Evolutionary conservation across 2,888 invertebrate genomes (phyloP), one percentile per base, ranked within the genome.

Genomic region (Sepioteuthis lessoniana): DNA sequence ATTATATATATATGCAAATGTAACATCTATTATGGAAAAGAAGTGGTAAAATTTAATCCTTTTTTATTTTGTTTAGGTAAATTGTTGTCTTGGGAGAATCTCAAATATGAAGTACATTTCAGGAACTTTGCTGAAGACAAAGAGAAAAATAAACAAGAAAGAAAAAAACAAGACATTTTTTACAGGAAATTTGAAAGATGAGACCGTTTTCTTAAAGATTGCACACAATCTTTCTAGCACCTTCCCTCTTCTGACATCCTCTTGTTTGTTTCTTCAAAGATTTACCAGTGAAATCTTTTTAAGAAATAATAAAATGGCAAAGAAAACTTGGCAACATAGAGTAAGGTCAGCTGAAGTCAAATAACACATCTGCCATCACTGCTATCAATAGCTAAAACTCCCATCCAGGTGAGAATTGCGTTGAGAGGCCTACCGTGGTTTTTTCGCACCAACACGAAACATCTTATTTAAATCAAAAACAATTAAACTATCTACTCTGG

Each of bases 381-480:
- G 1, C n/a, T 76, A 76, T 76, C 76, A 76, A 76, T 76, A n/a
- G n/a, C 13, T 76, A n/a, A 5, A 16, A 35, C n/a, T 76, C n/a
- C 0, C n/a, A 76, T 76, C 76, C 76, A n/a, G n/a, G 76, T n/a
- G n/a, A 76, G 16, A n/a, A 76, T n/a, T n/a, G 76, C n/a, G 76
- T n/a, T 76, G 76, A 76, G 76, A 76, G 76, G 76, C 76, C n/a
- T n/a, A 76, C n/a, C 13, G 76, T 76, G 2, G n/a, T 76, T n/a
- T 16, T n/a, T 13, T 76, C n/a, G 76, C 76, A 76, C n/a, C 76
- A 19, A 13, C n/a, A 76, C 76, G 4, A n/a, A 76, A 76, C 76
- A 76, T 76, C 76, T 76, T 76, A 76, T 76, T 76, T 76, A 76
- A 76, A 76, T 76, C n/a, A 76, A 76, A 10, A 76, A n/a, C 76